These are phyloP conservation scores for Phrynocephalus versicolor DNA, from an alignment of 2,113 vertebrate genomes.

Conservation along the genomic window DNA sequence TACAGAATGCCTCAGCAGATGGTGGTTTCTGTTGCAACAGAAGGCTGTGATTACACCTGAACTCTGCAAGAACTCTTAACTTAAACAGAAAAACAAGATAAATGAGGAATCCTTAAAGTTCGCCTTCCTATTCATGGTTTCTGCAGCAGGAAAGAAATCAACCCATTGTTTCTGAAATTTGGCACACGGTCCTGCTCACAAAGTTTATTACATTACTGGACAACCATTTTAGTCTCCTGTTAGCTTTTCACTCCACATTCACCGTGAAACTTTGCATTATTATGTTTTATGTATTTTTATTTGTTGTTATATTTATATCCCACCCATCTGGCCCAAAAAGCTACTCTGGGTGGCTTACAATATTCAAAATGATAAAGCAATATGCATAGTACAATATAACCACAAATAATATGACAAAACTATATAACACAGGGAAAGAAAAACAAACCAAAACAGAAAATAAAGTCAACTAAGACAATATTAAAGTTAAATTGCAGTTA, in stretches of 20 bases:
- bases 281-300: no score
- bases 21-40: conserved; percentile 81
- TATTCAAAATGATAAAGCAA: no score
- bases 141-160: neutral
- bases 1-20: conserved; percentile 84
- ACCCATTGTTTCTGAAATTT: conserved; percentile 11
- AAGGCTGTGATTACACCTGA: conserved; percentile 85
- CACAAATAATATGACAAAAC: no score
- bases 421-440: no score
- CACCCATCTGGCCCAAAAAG: no score
- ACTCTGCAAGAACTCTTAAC: conserved; percentile 79
- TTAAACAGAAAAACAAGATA: conserved; percentile 74
- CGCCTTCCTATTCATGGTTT: conserved; percentile 23
- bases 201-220: conserved; percentile 23
- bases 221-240: conserved; percentile 34
- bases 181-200: neutral
- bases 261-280: conserved; percentile 20
- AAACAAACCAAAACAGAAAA: no score
- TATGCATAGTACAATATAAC: no score
- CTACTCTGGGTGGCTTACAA: no score
- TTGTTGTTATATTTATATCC: no score
- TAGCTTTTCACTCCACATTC: conserved; percentile 7
- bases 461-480: no score
- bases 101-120: conserved; percentile 72
- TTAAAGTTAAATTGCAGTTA: no score